A percentile compares a stretch with the other conserved stretches of the same genome.
Conservation (phyloP, 2,888 invertebrate genomes). For the Spilosoma lubricipeda region DNA sequence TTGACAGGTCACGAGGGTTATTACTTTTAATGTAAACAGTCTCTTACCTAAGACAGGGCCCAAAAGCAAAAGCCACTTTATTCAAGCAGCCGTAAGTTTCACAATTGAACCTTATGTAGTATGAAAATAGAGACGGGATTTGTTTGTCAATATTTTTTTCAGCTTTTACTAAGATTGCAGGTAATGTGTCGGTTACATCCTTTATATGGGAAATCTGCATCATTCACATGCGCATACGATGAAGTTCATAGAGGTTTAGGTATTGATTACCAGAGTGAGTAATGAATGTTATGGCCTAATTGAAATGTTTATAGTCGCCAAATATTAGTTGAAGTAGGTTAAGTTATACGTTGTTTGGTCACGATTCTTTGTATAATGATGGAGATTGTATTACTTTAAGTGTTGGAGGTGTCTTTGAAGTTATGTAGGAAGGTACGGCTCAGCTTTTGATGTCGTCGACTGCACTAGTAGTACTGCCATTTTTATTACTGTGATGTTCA, state of each 20-base stretch:
- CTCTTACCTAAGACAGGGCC: slow-evolving; percentile 55
- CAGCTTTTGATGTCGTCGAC: not conserved
- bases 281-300: slow-evolving; percentile 55
- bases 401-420: not conserved
- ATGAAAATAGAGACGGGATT: slow-evolving; percentile 15
- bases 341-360: slow-evolving; percentile 31
- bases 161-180: slow-evolving; percentile 34
- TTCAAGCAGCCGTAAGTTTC: not conserved
- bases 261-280: slow-evolving; percentile 43
- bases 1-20: slow-evolving; percentile 33
- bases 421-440: not conserved
- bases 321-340: slow-evolving; percentile 39
- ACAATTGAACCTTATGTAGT: not conserved
- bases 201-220: slow-evolving; percentile 73
- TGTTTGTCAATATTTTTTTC: not conserved
- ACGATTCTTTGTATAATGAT: slow-evolving; percentile 32
- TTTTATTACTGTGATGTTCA: not conserved
- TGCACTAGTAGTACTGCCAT: not conserved
- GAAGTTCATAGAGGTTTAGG: slow-evolving; percentile 38
- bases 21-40: slow-evolving; percentile 61
- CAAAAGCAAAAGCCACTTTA: slow-evolving; percentile 35
- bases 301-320: slow-evolving; percentile 47
- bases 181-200: slow-evolving; percentile 61
- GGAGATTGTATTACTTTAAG: slow-evolving; percentile 1
- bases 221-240: slow-evolving; percentile 59